Conservation (phyloP, 2,888 invertebrate species). For the Tetragonisca angustula region DNA sequence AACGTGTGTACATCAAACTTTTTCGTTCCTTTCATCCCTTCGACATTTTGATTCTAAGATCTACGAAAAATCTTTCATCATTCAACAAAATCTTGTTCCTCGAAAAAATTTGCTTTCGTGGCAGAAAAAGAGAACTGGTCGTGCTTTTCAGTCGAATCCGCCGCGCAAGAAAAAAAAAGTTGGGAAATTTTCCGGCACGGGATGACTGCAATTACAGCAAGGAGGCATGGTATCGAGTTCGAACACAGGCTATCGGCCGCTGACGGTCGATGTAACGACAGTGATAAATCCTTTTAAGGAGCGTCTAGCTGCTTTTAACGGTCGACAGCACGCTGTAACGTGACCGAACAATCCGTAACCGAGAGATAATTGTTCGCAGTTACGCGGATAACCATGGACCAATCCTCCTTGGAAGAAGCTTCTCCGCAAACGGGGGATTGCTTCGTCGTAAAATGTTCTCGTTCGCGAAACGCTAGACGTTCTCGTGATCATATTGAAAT, state of each 20-base stretch:
- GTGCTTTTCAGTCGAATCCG: neutral
- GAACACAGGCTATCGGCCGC: slow-evolving; percentile 44
- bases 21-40: neutral
- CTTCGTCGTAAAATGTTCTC: slow-evolving; percentile 64
- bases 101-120: neutral
- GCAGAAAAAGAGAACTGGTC: slow-evolving; percentile 1
- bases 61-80: slow-evolving; percentile 12
- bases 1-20: no score
- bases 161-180: neutral
- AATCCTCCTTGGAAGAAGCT: slow-evolving; percentile 59
- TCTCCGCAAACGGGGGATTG: slow-evolving; percentile 42
- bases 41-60: neutral
- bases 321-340: slow-evolving; percentile 59
- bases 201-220: slow-evolving; percentile 50
- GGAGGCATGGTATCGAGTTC: slow-evolving; percentile 40
- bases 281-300: slow-evolving; percentile 67
- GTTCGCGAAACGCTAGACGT: slow-evolving; percentile 19
- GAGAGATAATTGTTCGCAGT: slow-evolving; percentile 67
- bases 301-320: slow-evolving; percentile 62
- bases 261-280: slow-evolving; percentile 58
- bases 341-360: slow-evolving; percentile 65
- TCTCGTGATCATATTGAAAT: slow-evolving; percentile 47
- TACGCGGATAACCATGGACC: slow-evolving; percentile 65
- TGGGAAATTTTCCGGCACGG: slow-evolving; percentile 32
- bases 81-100: neutral